phyloP scores from a whole-genome alignment of 2,797 vertebrate genomes.

The Poecilia wingei region DNA sequence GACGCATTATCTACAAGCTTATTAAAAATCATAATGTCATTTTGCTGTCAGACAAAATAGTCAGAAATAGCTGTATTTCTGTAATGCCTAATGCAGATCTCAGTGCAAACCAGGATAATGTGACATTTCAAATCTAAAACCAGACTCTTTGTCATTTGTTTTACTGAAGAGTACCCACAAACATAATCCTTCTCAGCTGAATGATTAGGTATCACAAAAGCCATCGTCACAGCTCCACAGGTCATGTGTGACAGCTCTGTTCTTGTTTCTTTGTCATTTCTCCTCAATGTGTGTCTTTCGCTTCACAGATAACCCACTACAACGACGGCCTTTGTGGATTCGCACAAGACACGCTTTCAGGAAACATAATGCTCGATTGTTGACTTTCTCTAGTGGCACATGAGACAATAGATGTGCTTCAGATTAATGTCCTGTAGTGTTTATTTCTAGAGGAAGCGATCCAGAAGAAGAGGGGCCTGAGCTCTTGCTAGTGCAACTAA shows the following conservation, averaged over 20 bases:
- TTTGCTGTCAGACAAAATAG: neutral
- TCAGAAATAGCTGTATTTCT: neutral
- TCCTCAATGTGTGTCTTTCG: conserved; percentile 87
- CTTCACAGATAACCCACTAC: conserved; percentile 84
- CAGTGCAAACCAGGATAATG: neutral
- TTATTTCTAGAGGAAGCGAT: conserved; percentile 72
- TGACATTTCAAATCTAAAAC: conserved; percentile 2
- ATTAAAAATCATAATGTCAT: neutral
- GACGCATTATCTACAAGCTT: neutral
- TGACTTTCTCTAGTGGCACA: conserved; percentile 85
- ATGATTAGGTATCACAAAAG: conserved; percentile 53
- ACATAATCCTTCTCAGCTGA: conserved; percentile 29
- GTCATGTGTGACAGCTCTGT: conserved; percentile 81
- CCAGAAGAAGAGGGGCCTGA: conserved; percentile 50
- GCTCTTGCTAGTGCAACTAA: conserved; percentile 41
- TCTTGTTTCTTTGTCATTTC: conserved; percentile 82
- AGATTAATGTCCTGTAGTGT: conserved; percentile 68
- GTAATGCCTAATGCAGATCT: neutral
- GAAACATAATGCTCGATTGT: conserved; percentile 88
- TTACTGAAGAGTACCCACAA: conserved; percentile 14
- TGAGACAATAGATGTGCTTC: conserved; percentile 81
- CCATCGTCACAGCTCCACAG: conserved; percentile 46
- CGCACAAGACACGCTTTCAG: conserved; percentile 89
- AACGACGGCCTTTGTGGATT: conserved; percentile 88
- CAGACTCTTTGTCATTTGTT: conserved; percentile 33